A percentile compares a stretch with the other conserved stretches of the same genome.
Conservation (phyloP, 2,888 invertebrate species). For the Agrypnus murinus region DNA sequence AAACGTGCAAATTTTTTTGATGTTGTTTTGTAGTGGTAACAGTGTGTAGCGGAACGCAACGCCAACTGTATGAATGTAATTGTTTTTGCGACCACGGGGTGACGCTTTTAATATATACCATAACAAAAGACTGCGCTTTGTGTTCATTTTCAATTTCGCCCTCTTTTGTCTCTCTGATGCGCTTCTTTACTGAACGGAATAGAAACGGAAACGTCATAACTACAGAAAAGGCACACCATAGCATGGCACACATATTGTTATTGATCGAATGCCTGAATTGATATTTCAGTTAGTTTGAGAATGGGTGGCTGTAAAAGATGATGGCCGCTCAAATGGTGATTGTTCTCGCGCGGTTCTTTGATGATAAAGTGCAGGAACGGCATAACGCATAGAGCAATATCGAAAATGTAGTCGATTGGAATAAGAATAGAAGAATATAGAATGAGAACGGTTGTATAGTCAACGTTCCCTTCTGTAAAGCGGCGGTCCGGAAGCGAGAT, state of each 20-base stretch:
- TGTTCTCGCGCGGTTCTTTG: constrained; percentile 62
- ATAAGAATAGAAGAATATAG: constrained; percentile 64
- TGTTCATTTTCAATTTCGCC: constrained; percentile 53
- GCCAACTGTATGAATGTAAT: constrained; percentile 48
- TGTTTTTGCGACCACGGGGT: constrained; percentile 50
- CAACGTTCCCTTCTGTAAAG: background rate
- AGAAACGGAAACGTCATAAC: constrained; percentile 29
- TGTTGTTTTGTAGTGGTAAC: constrained; percentile 43
- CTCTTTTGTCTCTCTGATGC: constrained; percentile 43
- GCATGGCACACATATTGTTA: constrained; percentile 49
- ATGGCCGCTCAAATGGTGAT: constrained; percentile 64
- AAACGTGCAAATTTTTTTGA: constrained; percentile 46
- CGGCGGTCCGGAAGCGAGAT: constrained; percentile 18
- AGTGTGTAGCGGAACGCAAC: constrained; percentile 47
- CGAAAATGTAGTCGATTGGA: constrained; percentile 65
- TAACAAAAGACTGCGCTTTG: constrained; percentile 51
- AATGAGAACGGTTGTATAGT: constrained; percentile 57
- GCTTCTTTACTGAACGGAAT: background rate
- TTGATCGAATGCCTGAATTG: constrained; percentile 54
- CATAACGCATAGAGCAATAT: constrained; percentile 65
- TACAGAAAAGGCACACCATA: constrained; percentile 15
- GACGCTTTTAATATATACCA: constrained; percentile 50
- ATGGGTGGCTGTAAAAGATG: constrained; percentile 59
- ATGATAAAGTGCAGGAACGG: constrained; percentile 64
- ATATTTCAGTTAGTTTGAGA: constrained; percentile 54